phyloP scores from a whole-genome alignment of 2,888 invertebrate species.

The Thymelicus lineola region DNA sequence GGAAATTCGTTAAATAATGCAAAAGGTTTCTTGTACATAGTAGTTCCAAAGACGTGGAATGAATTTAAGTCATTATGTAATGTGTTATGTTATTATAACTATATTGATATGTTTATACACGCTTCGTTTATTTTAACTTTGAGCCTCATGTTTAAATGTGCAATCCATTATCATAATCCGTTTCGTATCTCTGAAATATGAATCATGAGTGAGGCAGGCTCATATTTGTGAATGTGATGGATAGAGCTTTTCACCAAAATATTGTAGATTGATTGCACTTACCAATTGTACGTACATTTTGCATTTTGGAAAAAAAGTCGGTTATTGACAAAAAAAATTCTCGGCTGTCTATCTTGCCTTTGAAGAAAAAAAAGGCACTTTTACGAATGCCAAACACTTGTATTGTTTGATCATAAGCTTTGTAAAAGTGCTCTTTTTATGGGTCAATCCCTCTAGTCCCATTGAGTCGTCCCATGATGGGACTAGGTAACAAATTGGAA shows the following conservation, averaged over 20 bases:
- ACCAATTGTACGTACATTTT: not conserved
- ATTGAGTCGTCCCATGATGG: no score
- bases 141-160: conserved; percentile 10
- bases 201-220: conserved; percentile 11
- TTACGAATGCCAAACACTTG: no score
- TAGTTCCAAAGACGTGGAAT: no score
- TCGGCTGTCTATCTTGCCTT: not conserved
- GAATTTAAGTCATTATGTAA: no score
- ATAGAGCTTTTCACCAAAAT: conserved; percentile 10
- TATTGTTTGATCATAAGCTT: no score
- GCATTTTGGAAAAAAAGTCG: not conserved
- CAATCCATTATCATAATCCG: conserved; percentile 26
- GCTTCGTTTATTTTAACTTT: conserved; percentile 3
- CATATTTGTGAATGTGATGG: conserved; percentile 17
- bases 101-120: not conserved
- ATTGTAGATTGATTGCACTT: conserved; percentile 5
- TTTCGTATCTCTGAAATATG: conserved; percentile 18
- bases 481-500: no score
- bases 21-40: no score
- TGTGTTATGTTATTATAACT: no score
- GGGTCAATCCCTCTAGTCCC: no score
- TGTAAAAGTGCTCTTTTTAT: no score
- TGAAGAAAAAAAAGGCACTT: not conserved
- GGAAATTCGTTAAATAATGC: no score
- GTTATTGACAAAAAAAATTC: not conserved